A percentile compares a stretch with the other conserved stretches of the same genome.
Evolutionary conservation across 2,113 vertebrate genomes (phyloP).

Genomic region (Heloderma charlesbogerti): DNA sequence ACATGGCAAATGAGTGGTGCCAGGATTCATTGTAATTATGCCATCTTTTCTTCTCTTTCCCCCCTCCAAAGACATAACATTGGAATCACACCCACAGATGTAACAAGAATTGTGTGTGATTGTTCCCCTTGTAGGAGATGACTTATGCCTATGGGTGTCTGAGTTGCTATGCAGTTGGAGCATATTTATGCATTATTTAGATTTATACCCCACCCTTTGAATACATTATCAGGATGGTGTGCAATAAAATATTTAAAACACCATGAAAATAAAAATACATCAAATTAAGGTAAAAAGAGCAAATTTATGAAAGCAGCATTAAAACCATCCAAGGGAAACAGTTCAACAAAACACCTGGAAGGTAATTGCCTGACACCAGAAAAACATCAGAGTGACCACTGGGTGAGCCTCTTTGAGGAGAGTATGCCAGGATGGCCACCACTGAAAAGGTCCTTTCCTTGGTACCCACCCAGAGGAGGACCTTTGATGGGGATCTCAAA

Average conservation of each 20-base stretch:
- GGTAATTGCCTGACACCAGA: background rate
- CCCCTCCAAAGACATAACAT: conserved; percentile 36
- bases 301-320: background rate
- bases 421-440: too few species aligned
- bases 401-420: background rate
- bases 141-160: background rate
- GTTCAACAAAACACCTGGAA: background rate
- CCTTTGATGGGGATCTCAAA: background rate
- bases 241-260: background rate
- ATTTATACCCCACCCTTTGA: background rate
- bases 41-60: conserved; percentile 41
- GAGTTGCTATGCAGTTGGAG: background rate
- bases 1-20: conserved; percentile 62
- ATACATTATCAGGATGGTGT: background rate
- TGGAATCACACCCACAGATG: conserved; percentile 47
- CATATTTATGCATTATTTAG: background rate
- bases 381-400: background rate
- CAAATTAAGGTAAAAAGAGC: background rate
- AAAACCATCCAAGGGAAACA: background rate
- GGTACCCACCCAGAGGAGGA: background rate
- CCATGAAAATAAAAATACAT: background rate
- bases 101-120: background rate
- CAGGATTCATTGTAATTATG: conserved; percentile 63
- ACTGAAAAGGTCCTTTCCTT: background rate
- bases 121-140: background rate